Evolutionary conservation across 2,888 invertebrate genomes (phyloP).

Genomic region (Tenthredo mesomela): DNA sequence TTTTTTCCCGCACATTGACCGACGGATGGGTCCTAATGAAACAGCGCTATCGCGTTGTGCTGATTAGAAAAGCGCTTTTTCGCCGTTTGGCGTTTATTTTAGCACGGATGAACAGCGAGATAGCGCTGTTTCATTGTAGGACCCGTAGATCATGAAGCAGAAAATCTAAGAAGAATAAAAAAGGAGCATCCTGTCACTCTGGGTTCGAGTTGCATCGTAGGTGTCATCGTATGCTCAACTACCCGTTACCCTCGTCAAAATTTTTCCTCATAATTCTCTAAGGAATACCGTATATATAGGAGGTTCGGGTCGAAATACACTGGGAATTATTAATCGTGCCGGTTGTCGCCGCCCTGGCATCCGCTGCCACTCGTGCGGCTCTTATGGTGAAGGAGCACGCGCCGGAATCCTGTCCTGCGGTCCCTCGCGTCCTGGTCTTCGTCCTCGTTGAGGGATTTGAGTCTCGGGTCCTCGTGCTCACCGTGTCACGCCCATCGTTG

Average conservation of each 20-base stretch:
- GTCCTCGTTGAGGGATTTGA: constrained; percentile 12
- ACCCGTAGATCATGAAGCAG: too few relatives aligned
- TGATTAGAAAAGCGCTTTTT: too few relatives aligned
- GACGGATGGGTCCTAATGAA: too few relatives aligned
- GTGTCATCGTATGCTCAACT: not conserved
- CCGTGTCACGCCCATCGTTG: constrained; percentile 74
- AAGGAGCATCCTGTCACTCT: not conserved
- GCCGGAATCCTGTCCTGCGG: constrained; percentile 50
- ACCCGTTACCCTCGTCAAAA: constrained; percentile 28
- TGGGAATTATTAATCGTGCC: constrained; percentile 69
- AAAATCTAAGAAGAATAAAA: not conserved
- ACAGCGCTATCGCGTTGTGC: too few relatives aligned
- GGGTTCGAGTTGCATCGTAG: not conserved
- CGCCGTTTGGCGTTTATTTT: too few relatives aligned
- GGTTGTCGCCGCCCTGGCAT: constrained; percentile 67
- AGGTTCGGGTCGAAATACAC: constrained; percentile 7
- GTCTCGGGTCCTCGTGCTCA: constrained; percentile 35
- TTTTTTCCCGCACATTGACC: too few relatives aligned
- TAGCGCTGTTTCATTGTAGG: too few relatives aligned
- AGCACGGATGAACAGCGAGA: too few relatives aligned
- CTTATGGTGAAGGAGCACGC: constrained; percentile 55
- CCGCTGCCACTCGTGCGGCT: constrained; percentile 56
- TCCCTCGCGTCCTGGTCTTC: not conserved
- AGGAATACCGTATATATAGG: not conserved
- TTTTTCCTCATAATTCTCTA: not conserved